Evolutionary conservation across 2,113 vertebrate genomes (phyloP).

Genomic region (Panthera leo): DNA sequence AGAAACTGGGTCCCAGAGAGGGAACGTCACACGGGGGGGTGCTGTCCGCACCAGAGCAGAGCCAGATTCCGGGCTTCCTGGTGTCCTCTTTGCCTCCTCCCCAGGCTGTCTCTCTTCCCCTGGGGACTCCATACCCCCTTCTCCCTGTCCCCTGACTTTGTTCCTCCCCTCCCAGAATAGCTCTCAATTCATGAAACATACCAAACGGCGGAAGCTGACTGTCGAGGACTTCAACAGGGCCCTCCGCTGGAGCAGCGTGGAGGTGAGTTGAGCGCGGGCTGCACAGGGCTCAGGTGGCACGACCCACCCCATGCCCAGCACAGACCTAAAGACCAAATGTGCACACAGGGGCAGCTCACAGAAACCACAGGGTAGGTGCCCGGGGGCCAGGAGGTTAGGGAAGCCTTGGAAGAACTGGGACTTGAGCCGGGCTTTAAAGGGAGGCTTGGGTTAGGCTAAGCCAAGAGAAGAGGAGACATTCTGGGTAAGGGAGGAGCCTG

Average conservation of each 20-base stretch:
- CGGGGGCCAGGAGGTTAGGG: neutral
- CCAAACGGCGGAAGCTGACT: slow-evolving; percentile 90
- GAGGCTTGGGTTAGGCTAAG: too few species aligned
- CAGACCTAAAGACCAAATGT: rapidly evolving
- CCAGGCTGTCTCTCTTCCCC: neutral
- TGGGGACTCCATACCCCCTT: rapidly evolving
- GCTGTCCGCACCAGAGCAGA: neutral
- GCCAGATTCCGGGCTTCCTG: neutral
- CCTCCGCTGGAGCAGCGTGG: slow-evolving; percentile 94
- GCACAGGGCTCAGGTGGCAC: neutral
- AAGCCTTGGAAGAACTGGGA: neutral
- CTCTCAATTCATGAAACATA: slow-evolving; percentile 95
- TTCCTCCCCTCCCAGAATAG: slow-evolving; percentile 85
- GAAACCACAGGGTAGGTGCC: rapidly evolving
- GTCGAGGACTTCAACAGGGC: slow-evolving; percentile 95
- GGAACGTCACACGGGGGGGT: neutral
- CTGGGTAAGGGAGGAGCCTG: neutral
- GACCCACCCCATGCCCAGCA: neutral
- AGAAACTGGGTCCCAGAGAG: neutral
- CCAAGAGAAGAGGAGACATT: neutral
- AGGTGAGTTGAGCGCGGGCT: slow-evolving; percentile 80
- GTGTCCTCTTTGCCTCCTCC: neutral
- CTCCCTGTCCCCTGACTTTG: neutral
- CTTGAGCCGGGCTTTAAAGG: neutral
- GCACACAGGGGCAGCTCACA: neutral